A percentile compares a stretch with the other conserved stretches of the same genome.
These are phyloP conservation scores for Eupelmus urozonus DNA, from an alignment of 2,888 invertebrate genomes.

Conservation along the genomic window DNA sequence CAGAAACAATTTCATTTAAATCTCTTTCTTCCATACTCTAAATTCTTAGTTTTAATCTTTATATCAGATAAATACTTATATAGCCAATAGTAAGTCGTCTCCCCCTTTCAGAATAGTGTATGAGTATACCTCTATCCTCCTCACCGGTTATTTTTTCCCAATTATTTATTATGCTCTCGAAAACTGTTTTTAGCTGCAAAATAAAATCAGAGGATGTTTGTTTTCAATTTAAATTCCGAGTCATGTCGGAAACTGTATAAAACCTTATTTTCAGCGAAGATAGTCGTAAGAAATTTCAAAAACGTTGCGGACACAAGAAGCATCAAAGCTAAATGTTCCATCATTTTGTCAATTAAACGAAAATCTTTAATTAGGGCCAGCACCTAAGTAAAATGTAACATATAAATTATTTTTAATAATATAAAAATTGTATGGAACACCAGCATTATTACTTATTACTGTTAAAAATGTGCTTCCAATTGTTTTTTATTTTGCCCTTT, in stretches of 20 bases:
- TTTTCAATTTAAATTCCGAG: too few species aligned
- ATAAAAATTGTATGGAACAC: too few species aligned
- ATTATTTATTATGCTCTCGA: slow-evolving; percentile 15
- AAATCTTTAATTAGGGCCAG: not conserved
- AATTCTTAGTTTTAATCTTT: too few species aligned
- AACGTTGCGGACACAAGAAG: not conserved
- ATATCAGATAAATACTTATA: slow-evolving; percentile 26
- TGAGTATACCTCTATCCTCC: slow-evolving; percentile 18
- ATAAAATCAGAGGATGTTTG: not conserved
- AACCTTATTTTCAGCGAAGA: slow-evolving; percentile 13
- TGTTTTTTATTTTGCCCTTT: too few species aligned
- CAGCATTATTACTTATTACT: too few species aligned
- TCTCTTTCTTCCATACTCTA: too few species aligned
- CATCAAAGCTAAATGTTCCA: not conserved
- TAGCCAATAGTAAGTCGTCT: slow-evolving; percentile 26
- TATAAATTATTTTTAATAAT: too few species aligned
- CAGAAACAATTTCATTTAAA: too few species aligned
- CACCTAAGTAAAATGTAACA: too few species aligned
- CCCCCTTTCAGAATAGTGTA: slow-evolving; percentile 32
- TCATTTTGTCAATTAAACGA: not conserved
- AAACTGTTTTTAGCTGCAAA: slow-evolving; percentile 19
- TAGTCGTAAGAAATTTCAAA: slow-evolving; percentile 9
- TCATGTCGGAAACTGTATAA: not conserved
- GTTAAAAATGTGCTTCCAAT: too few species aligned
- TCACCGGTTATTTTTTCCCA: slow-evolving; percentile 8